phyloP scores from a whole-genome alignment of 2,888 invertebrate genomes.

The Melangyna quadrimaculata region DNA sequence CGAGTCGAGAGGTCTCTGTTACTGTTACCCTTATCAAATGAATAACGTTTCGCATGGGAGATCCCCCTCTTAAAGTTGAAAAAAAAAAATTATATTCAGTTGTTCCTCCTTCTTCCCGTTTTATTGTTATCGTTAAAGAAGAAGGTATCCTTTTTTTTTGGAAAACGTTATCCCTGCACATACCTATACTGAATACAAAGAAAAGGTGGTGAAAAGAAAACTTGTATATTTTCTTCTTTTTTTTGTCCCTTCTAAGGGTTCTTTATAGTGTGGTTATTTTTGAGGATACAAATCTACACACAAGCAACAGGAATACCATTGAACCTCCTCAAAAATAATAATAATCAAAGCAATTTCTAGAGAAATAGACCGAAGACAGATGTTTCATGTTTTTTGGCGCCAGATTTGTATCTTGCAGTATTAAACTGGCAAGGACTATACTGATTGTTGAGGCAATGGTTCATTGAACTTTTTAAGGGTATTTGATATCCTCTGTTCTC shows the following conservation, averaged over 20 bases:
- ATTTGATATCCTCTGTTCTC: background rate
- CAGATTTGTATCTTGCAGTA: constrained; percentile 18
- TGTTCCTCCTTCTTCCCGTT: constrained; percentile 14
- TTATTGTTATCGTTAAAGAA: constrained; percentile 29
- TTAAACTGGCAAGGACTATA: background rate
- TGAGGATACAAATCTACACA: constrained; percentile 21
- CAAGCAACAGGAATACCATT: constrained; percentile 40
- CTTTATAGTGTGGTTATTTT: constrained; percentile 30
- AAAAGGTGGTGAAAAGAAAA: constrained; percentile 43
- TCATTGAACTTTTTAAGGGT: background rate
- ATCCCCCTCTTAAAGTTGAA: constrained; percentile 7
- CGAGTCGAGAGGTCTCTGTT: background rate
- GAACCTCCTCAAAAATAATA: background rate
- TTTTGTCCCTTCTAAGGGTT: background rate
- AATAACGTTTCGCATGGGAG: constrained; percentile 48
- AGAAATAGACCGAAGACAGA: constrained; percentile 45
- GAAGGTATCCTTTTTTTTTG: constrained; percentile 34
- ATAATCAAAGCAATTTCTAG: constrained; percentile 12
- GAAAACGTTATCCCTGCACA: constrained; percentile 29
- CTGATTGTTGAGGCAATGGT: background rate
- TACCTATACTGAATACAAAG: background rate
- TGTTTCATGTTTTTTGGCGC: constrained; percentile 59
- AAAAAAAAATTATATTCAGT: background rate
- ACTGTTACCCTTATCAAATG: constrained; percentile 44
- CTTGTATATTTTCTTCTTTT: background rate